These are phyloP conservation scores for Pomatorhinus ruficollis DNA, from an alignment of 2,113 vertebrate species.

Conservation along the genomic window DNA sequence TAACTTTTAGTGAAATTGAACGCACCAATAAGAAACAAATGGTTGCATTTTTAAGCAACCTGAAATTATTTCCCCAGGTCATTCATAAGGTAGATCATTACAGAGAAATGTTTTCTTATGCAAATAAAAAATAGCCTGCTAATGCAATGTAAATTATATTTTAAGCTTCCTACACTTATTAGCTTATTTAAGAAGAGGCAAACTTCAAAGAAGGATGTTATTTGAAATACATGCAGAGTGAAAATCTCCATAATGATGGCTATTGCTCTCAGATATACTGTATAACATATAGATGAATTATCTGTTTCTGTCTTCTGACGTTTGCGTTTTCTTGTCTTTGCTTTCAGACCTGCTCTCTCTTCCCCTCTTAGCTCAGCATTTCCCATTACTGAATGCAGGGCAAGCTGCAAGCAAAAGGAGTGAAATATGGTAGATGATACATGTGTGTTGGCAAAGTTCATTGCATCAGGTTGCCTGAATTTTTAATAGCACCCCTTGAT, in stretches of 20 bases:
- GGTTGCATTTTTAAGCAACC: conserved; percentile 52
- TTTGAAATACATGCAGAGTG: neutral
- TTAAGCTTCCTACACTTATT: conserved; percentile 32
- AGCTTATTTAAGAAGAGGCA: conserved; percentile 20
- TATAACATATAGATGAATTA: neutral
- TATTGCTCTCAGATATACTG: neutral
- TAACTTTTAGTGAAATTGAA: conserved; percentile 50
- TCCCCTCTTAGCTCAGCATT: neutral
- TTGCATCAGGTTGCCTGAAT: conserved; percentile 37
- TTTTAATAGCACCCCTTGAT: neutral
- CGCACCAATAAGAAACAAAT: conserved; percentile 46
- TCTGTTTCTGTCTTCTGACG: neutral
- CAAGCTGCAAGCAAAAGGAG: neutral
- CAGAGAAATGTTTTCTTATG: conserved; percentile 16
- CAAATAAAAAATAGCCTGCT: neutral
- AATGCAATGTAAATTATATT: conserved; percentile 9
- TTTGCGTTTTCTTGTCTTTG: fast-evolving
- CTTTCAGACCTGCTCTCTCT: neutral
- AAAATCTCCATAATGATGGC: neutral
- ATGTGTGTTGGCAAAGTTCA: neutral
- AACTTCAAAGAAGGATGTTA: conserved; percentile 3
- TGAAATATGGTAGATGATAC: neutral
- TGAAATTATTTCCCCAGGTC: conserved; percentile 62
- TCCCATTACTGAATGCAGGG: neutral
- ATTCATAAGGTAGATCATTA: conserved; percentile 60